Percentiles rank a stretch among this genome's conserved stretches.
Conservation (phyloP, 2,113 vertebrate species). For the Okapia johnstoni region DNA sequence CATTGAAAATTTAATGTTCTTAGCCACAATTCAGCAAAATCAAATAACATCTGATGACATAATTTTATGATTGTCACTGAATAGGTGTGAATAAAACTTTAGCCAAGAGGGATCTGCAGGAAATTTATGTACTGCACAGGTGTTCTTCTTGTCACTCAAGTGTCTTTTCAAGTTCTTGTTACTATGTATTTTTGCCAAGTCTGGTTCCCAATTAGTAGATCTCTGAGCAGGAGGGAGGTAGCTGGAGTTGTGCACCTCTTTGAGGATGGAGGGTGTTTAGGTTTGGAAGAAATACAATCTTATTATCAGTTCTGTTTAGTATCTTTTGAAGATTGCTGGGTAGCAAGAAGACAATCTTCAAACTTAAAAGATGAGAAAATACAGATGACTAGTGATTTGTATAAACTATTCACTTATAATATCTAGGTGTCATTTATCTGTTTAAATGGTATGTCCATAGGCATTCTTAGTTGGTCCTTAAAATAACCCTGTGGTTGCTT, state of each 20-base stretch:
- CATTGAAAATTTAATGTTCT: background rate
- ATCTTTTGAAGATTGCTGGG: background rate
- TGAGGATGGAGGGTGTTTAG: background rate
- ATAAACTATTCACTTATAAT: background rate
- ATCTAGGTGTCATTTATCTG: background rate
- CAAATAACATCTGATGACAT: background rate
- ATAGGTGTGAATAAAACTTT: background rate
- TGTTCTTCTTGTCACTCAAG: background rate
- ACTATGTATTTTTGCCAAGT: background rate
- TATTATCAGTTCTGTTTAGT: background rate
- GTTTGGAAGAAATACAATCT: background rate
- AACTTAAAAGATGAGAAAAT: background rate
- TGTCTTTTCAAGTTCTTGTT: background rate
- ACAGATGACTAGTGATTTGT: background rate
- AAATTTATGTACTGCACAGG: background rate
- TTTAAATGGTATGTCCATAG: background rate
- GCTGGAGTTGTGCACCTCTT: background rate
- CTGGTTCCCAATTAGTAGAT: background rate
- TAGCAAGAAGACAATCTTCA: background rate
- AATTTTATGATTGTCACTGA: background rate
- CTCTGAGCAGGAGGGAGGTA: background rate
- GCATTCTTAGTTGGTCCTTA: background rate
- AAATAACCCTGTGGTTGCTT: background rate
- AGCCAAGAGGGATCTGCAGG: background rate
- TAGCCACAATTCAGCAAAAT: background rate